Percentiles rank a stretch among this genome's conserved stretches.
Evolutionary conservation across 92 coral and sea anemone species (phyloP).

Genomic region (Epizoanthus rinbou): DNA sequence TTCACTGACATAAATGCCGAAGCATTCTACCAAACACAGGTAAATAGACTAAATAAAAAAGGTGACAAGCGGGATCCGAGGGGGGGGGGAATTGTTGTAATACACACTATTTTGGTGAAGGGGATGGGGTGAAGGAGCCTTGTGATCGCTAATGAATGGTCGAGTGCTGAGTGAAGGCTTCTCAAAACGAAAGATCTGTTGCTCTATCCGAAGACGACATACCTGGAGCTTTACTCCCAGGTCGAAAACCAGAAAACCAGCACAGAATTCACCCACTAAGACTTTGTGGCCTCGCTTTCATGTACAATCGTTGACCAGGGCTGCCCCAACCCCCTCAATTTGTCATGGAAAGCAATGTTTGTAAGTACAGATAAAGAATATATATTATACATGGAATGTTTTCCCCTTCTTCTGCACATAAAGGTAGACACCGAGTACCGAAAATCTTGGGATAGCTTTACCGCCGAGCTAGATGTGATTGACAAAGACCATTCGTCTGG

Average conservation of each 20-base stretch:
- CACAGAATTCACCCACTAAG: too few species aligned
- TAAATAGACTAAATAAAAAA: neutral
- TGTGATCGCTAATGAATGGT: neutral
- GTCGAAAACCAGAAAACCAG: too few species aligned
- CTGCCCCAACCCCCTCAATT: neutral
- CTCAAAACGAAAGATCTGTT: too few species aligned
- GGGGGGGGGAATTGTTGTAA: too few species aligned
- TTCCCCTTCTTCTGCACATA: too few species aligned
- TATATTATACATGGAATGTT: too few species aligned
- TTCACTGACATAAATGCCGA: neutral
- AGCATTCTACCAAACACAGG: conserved; percentile 3
- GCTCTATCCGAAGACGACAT: too few species aligned
- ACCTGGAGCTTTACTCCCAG: too few species aligned
- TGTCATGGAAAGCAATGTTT: neutral
- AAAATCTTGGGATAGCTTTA: neutral
- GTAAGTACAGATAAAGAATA: neutral
- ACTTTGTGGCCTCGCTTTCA: too few species aligned
- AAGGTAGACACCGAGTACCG: conserved; percentile 13
- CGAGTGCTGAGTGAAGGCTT: too few species aligned
- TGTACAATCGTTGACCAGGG: too few species aligned
- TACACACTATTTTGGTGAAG: neutral
- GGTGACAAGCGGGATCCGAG: too few species aligned
- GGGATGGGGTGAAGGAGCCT: neutral
- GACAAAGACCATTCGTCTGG: conserved; percentile 15
- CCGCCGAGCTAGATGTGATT: neutral